Percentiles rank a stretch among this genome's conserved stretches.
phyloP scores from a whole-genome alignment of 2,797 vertebrate genomes.

The Lindbergichthys nudifrons region DNA sequence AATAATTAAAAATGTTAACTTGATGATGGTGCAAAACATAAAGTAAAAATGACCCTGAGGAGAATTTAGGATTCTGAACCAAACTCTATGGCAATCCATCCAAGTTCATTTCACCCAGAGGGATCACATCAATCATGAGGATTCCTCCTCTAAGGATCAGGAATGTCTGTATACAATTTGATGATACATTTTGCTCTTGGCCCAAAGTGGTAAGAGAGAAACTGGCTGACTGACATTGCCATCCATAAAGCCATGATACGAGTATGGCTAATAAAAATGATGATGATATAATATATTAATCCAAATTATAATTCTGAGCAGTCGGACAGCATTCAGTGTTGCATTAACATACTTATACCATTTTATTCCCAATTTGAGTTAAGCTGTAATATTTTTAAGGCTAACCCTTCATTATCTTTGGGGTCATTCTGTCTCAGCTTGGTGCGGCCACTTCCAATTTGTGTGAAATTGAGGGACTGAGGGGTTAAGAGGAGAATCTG shows the following conservation, averaged over 20 bases:
- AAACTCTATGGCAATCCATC: background rate
- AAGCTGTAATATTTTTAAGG: slow-evolving; percentile 48
- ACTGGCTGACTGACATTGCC: background rate
- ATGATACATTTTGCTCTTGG: background rate
- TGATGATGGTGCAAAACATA: background rate
- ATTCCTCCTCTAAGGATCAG: slow-evolving; percentile 2
- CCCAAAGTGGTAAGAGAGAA: background rate
- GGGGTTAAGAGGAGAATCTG: slow-evolving; percentile 71
- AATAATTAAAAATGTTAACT: background rate
- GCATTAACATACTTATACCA: slow-evolving; percentile 44
- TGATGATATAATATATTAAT: slow-evolving; percentile 24
- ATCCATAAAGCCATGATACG: background rate
- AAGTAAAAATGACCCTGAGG: background rate
- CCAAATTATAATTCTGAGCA: slow-evolving; percentile 39
- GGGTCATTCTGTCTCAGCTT: slow-evolving; percentile 65
- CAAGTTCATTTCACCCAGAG: background rate
- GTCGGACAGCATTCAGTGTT: slow-evolving; percentile 26
- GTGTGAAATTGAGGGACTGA: slow-evolving; percentile 73
- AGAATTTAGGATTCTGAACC: too few species aligned
- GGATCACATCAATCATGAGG: background rate
- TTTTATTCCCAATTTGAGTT: slow-evolving; percentile 65
- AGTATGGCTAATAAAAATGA: slow-evolving; percentile 2
- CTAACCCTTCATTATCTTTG: slow-evolving; percentile 68
- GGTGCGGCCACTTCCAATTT: slow-evolving; percentile 60
- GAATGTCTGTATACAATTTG: background rate